Evolutionary conservation across 2,888 invertebrate species (phyloP).

Genomic region (Clitarchus hookeri): DNA sequence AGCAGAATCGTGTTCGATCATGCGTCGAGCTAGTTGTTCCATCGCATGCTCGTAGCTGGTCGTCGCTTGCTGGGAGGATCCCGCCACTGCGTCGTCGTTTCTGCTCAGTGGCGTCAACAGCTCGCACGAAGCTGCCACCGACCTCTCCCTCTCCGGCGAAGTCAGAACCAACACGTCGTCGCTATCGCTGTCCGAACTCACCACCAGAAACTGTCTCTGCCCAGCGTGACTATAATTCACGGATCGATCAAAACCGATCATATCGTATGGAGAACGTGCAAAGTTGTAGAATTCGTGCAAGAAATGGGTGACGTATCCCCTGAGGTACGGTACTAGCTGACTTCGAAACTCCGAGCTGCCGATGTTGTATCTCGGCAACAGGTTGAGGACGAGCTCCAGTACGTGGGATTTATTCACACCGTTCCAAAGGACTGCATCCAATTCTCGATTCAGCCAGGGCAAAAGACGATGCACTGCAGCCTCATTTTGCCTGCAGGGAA

Average conservation of each 20-base stretch:
- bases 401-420: slow-evolving; percentile 60
- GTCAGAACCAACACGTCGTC: slow-evolving; percentile 32
- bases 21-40: background rate
- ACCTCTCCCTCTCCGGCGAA: background rate
- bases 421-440: slow-evolving; percentile 73
- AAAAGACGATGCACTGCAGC: slow-evolving; percentile 75
- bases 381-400: slow-evolving; percentile 68
- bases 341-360: slow-evolving; percentile 72
- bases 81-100: background rate
- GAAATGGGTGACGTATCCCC: slow-evolving; percentile 72
- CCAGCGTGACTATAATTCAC: slow-evolving; percentile 26
- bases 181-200: slow-evolving; percentile 15
- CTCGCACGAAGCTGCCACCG: background rate
- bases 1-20: background rate
- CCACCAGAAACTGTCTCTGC: background rate
- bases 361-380: slow-evolving; percentile 70
- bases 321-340: slow-evolving; percentile 70
- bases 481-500: background rate
- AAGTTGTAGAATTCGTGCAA: slow-evolving; percentile 86
- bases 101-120: background rate
- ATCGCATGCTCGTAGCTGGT: background rate
- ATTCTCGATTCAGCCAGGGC: slow-evolving; percentile 87
- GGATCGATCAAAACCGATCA: slow-evolving; percentile 63
- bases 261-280: slow-evolving; percentile 84
- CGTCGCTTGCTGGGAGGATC: background rate